Conservation (phyloP, 2,888 invertebrate species). For the Drymonia ruficornis region DNA sequence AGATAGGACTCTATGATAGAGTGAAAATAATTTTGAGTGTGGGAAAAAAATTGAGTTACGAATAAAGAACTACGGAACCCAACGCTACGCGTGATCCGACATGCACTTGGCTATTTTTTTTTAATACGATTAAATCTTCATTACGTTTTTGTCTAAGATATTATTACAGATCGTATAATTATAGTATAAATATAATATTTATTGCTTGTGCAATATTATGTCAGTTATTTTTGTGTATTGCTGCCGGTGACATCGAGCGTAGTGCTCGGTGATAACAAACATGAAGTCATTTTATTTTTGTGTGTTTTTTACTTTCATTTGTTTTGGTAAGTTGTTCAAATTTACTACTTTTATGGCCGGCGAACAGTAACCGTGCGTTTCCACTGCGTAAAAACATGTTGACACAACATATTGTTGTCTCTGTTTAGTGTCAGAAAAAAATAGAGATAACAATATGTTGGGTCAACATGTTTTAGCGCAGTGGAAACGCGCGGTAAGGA, state of each 20-base stretch:
- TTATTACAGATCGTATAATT: background rate
- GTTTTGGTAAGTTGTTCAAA: background rate
- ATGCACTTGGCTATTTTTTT: background rate
- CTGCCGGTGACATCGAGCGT: background rate
- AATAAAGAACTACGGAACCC: too few species aligned
- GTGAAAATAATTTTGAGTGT: too few species aligned
- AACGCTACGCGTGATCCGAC: too few species aligned
- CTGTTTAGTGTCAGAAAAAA: too few species aligned
- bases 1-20: too few species aligned
- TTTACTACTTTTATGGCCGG: background rate
- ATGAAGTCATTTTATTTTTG: background rate
- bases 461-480: too few species aligned
- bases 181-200: background rate
- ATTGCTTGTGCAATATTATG: background rate
- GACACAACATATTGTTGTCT: too few species aligned
- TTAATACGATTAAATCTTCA: background rate
- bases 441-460: too few species aligned
- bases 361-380: too few species aligned
- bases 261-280: background rate
- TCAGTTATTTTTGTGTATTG: background rate
- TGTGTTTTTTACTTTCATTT: background rate
- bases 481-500: too few species aligned
- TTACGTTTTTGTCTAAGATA: background rate
- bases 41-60: too few species aligned
- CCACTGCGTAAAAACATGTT: too few species aligned